These are phyloP conservation scores for Cybosia mesomella DNA, from an alignment of 2,888 invertebrate species.

Conservation along the genomic window DNA sequence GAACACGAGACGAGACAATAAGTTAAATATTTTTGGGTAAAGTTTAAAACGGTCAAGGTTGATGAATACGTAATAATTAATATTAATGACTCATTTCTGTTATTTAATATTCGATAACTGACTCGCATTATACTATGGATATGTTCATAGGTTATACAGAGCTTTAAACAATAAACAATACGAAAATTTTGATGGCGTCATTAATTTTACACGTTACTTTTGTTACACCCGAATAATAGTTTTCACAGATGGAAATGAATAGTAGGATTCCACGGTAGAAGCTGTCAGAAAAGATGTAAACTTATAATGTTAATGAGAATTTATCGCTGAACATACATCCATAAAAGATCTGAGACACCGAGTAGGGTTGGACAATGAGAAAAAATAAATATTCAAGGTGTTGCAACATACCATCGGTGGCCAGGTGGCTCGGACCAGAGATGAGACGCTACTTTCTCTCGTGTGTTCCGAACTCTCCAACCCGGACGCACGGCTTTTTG, in stretches of 20 bases:
- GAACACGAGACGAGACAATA: constrained; percentile 51
- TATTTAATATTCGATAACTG: constrained; percentile 26
- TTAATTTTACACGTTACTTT: background rate
- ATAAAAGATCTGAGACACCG: constrained; percentile 50
- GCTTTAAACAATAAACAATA: background rate
- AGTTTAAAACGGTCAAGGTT: constrained; percentile 39
- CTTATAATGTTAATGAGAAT: constrained; percentile 57
- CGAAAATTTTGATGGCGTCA: background rate
- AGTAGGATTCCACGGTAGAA: constrained; percentile 49
- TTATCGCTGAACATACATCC: constrained; percentile 43
- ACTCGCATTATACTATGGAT: constrained; percentile 18
- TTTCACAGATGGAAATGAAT: constrained; percentile 18
- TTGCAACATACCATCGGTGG: constrained; percentile 65
- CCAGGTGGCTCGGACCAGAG: constrained; percentile 60
- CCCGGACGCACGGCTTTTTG: constrained; percentile 74
- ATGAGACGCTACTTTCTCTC: constrained; percentile 80
- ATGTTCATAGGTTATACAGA: background rate
- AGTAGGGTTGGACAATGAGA: constrained; percentile 49
- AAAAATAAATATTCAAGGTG: constrained; percentile 67
- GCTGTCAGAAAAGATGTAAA: constrained; percentile 48
- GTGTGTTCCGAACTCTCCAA: constrained; percentile 65
- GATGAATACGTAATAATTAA: constrained; percentile 28
- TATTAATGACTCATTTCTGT: constrained; percentile 23
- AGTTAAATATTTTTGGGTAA: constrained; percentile 46
- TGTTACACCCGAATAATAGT: background rate